Conservation (phyloP, 1,140 invertebrate genomes). For the Trigoniulus corallinus region DNA sequence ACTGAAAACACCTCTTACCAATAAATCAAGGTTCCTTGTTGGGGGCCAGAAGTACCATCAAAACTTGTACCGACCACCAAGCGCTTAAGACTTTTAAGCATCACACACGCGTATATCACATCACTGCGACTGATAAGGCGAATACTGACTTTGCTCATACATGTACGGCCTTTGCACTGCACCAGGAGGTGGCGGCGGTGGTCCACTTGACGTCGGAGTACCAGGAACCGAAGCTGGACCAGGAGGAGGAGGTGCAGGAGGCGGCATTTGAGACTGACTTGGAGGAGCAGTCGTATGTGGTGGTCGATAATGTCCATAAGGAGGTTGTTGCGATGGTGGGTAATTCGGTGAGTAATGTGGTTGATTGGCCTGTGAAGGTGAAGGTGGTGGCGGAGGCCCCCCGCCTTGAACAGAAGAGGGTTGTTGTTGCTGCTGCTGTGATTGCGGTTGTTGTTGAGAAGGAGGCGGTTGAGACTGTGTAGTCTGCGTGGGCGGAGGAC, state of each 20-base stretch:
- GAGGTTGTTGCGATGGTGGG: background rate
- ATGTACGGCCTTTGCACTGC: background rate
- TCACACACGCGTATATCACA: no score
- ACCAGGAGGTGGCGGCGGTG: background rate
- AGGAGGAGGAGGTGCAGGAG: background rate
- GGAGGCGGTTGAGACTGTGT: slow-evolving; percentile 20
- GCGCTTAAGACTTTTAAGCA: no score
- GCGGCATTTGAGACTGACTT: background rate
- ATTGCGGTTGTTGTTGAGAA: slow-evolving; percentile 5
- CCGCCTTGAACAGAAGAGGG: slow-evolving; percentile 10
- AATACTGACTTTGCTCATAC: background rate
- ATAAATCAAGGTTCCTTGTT: no score
- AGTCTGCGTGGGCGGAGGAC: slow-evolving; percentile 14
- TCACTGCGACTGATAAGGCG: background rate
- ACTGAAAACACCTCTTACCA: no score
- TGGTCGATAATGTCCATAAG: background rate
- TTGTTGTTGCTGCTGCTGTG: slow-evolving; percentile 9
- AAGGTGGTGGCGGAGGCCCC: slow-evolving; percentile 12
- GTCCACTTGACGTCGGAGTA: background rate
- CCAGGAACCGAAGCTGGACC: background rate
- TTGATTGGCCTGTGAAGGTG: slow-evolving; percentile 3
- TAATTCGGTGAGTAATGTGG: background rate
- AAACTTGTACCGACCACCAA: no score
- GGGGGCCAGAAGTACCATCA: no score
- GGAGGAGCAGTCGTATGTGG: background rate